Percentiles rank a stretch among this genome's conserved stretches.
Evolutionary conservation across 2,797 vertebrate genomes (phyloP).

Genomic region (Pogonophryne albipinna): DNA sequence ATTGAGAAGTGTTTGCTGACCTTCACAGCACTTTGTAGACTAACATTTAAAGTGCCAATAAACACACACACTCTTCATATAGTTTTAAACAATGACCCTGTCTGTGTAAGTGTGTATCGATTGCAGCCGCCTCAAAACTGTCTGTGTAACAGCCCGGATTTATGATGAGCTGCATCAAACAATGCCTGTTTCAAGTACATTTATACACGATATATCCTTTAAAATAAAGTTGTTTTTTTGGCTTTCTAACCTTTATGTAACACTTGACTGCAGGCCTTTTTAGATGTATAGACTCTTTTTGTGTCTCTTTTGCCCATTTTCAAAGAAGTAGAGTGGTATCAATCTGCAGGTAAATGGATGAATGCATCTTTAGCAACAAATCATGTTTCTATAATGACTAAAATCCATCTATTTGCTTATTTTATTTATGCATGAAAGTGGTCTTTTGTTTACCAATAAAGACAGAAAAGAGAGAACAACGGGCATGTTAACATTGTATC

Average conservation of each 20-base stretch:
- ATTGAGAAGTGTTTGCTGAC: slow-evolving; percentile 43
- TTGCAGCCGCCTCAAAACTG: slow-evolving; percentile 12
- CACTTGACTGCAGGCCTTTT: too few species aligned
- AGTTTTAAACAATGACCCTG: slow-evolving; percentile 30
- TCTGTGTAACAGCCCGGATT: slow-evolving; percentile 14
- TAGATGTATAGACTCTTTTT: too few species aligned
- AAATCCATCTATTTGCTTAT: not conserved
- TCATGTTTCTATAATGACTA: not conserved
- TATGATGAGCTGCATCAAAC: not conserved
- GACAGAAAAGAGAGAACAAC: not conserved
- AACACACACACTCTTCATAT: slow-evolving; percentile 26
- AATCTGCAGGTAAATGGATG: too few species aligned
- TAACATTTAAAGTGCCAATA: slow-evolving; percentile 40
- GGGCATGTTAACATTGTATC: not conserved
- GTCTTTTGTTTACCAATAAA: slow-evolving; percentile 11
- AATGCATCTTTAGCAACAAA: not conserved
- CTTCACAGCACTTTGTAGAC: slow-evolving; percentile 40
- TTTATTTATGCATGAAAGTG: not conserved
- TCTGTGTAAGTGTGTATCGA: slow-evolving; percentile 36
- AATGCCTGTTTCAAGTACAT: not conserved
- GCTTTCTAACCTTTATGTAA: not conserved
- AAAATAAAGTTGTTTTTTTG: too few species aligned
- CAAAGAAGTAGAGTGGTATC: too few species aligned
- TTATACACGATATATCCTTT: not conserved
- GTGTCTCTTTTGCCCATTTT: too few species aligned